Conservation (phyloP, 1,140 invertebrate species). For the Drosophila pruinosa region DNA sequence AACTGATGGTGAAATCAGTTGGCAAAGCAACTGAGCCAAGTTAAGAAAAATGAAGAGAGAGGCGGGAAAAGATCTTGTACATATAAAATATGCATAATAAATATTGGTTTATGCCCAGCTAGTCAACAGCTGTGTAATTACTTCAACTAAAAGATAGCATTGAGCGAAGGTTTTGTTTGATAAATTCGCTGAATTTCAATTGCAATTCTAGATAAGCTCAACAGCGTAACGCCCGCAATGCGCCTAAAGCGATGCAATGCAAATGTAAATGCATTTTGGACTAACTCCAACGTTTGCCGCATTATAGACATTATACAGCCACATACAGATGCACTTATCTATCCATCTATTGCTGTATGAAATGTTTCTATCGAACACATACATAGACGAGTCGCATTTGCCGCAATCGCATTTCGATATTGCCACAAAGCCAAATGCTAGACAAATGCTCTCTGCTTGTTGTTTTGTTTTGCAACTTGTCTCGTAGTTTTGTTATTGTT, state of each 20-base stretch:
- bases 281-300: conserved; percentile 70
- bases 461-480: neutral
- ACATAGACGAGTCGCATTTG: conserved; percentile 9
- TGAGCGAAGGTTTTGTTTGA: neutral
- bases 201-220: conserved; percentile 73
- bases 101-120: too few relatives aligned
- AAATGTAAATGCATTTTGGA: conserved; percentile 78
- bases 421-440: conserved; percentile 56
- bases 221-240: conserved; percentile 64
- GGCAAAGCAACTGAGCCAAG: neutral
- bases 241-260: conserved; percentile 70
- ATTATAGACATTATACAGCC: conserved; percentile 54
- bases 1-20: conserved; percentile 4
- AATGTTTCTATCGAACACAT: neutral
- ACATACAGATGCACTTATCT: neutral
- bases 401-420: conserved; percentile 71
- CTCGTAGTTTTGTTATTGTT: conserved; percentile 1
- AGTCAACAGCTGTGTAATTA: too few relatives aligned
- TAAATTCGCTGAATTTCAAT: conserved; percentile 20
- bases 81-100: too few relatives aligned
- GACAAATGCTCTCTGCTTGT: conserved; percentile 41
- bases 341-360: neutral
- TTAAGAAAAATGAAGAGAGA: neutral
- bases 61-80: neutral
- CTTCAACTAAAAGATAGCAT: conserved; percentile 11